Base-by-base conservation (phyloP, 2,888 invertebrate species). In the Pristionchus arcanus region DNA sequence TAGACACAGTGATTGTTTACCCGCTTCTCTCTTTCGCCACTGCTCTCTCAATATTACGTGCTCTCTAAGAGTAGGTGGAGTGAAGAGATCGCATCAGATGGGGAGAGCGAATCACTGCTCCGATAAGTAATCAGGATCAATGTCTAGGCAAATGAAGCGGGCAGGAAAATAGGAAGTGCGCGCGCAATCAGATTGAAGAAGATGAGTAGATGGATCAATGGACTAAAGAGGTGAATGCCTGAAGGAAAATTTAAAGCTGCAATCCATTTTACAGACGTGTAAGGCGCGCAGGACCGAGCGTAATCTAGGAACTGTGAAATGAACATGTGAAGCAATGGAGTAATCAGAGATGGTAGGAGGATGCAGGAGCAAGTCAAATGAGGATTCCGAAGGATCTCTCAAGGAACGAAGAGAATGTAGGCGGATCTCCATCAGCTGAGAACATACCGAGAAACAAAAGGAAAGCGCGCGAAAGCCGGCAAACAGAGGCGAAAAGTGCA, bases 1-100 rank as follows among this genome's bases (percentile, higher is more conserved):
- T 77, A 77, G 77, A 77, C 77, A 77, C 77, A 77, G 34, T 49
- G 42, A 53, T n/a, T 84, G 42, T 84, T 84, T 84, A 84, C 55
- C 49, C 42, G 84, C 28, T 28, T 55, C 42, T 49, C 42, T 21
- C 77, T 31, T 19, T 74, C 13, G 11, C 34, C 21, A 15, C 19
- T 37, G 19, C 4, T 37, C 77, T 42, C 77, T 42, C 11, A 0
- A 25, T 49, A 42, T 77, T 15, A 15, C 16, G 3, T 31, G 34
- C 34, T 34, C 77, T 77, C 42, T 42, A 15, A n/a, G 66, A 13
- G 25, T 28, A 66, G 66, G 21, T 3, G 11, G 66, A n/a, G 66
- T n/a, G 66, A 66, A 42, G 55, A 55, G 55, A 55, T 4, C 55
- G 15, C 16, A 21, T 21, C 7, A 55, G 21, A 21, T 55, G 21